Conservation (phyloP, 2,888 invertebrate species). For the Drosophila picticornis region DNA sequence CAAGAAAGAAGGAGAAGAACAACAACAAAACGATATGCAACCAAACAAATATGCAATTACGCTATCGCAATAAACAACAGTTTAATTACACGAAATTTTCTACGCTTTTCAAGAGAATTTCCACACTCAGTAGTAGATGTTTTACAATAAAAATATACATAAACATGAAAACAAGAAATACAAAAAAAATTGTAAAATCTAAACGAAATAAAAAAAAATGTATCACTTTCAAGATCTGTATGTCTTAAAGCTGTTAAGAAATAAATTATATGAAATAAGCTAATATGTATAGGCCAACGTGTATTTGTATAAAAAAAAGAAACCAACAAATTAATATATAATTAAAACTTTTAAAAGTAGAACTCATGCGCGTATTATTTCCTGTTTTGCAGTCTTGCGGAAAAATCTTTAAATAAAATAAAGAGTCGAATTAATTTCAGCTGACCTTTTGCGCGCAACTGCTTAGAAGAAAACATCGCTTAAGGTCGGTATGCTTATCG, state of each 20-base stretch:
- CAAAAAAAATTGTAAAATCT: slow-evolving; percentile 36
- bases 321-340: slow-evolving; percentile 58
- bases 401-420: not conserved
- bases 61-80: slow-evolving; percentile 40
- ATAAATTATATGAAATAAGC: slow-evolving; percentile 56
- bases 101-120: slow-evolving; percentile 58
- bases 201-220: slow-evolving; percentile 36
- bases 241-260: slow-evolving; percentile 71
- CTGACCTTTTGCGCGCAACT: not conserved
- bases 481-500: not conserved
- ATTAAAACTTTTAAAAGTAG: slow-evolving; percentile 65
- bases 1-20: slow-evolving; percentile 8
- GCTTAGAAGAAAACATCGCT: not conserved
- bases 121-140: slow-evolving; percentile 45
- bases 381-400: not conserved
- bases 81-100: slow-evolving; percentile 43
- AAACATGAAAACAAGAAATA: slow-evolving; percentile 25
- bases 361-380: not conserved
- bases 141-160: slow-evolving; percentile 40
- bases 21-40: slow-evolving; percentile 10
- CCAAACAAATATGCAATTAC: slow-evolving; percentile 24
- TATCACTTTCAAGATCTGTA: slow-evolving; percentile 57
- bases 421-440: not conserved
- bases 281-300: slow-evolving; percentile 64
- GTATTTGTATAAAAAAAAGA: slow-evolving; percentile 62